These are phyloP conservation scores for Linnaemya vulpina DNA, from an alignment of 2,888 invertebrate genomes.

Conservation along the genomic window DNA sequence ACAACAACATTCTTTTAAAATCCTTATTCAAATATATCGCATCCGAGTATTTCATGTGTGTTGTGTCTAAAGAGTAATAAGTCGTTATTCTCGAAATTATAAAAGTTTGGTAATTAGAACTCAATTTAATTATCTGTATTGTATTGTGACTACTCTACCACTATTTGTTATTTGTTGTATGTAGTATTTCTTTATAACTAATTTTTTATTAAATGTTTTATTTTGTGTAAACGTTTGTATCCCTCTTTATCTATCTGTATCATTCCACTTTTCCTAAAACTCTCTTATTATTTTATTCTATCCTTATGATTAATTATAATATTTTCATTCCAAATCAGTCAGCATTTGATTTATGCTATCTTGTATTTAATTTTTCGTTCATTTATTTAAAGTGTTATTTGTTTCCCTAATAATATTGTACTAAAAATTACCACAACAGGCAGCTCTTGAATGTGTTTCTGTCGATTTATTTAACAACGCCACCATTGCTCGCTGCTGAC, in stretches of 20 bases:
- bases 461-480: background rate
- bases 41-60: slow-evolving; percentile 12
- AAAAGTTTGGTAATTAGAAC: slow-evolving; percentile 58
- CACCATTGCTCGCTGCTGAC: background rate
- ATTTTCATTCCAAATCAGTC: slow-evolving; percentile 77
- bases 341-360: slow-evolving; percentile 79
- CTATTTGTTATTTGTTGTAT: slow-evolving; percentile 25
- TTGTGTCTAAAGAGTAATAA: slow-evolving; percentile 32
- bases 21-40: slow-evolving; percentile 7
- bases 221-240: background rate
- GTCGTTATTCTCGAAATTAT: slow-evolving; percentile 7
- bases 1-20: slow-evolving; percentile 14
- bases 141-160: slow-evolving; percentile 53
- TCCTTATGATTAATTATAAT: slow-evolving; percentile 40
- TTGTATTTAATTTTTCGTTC: slow-evolving; percentile 59
- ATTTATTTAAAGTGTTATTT: slow-evolving; percentile 20
- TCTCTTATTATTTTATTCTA: slow-evolving; percentile 22
- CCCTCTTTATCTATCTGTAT: slow-evolving; percentile 12
- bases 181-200: slow-evolving; percentile 31
- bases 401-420: slow-evolving; percentile 14
- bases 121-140: slow-evolving; percentile 53
- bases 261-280: slow-evolving; percentile 10
- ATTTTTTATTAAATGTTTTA: slow-evolving; percentile 35
- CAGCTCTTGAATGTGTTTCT: background rate
- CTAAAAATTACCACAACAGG: slow-evolving; percentile 13